A percentile compares a stretch with the other conserved stretches of the same genome.
Conservation (phyloP, 2,797 vertebrate genomes). For the Menidia menidia region DNA sequence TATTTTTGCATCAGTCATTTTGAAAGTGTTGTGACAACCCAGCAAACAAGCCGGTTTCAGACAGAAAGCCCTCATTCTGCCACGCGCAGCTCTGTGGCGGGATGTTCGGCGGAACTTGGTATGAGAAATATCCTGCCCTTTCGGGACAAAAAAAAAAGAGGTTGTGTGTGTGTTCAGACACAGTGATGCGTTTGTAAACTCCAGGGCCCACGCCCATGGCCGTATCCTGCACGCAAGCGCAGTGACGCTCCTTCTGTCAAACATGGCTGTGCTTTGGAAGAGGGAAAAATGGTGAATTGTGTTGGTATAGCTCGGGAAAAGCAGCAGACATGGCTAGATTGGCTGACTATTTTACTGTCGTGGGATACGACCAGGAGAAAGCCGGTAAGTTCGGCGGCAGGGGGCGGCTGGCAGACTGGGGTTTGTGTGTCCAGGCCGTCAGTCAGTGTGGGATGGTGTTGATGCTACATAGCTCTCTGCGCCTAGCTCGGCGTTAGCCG, state of each 20-base stretch:
- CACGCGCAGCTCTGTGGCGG: neutral
- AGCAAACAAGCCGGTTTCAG: neutral
- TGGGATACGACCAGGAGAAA: conserved; percentile 96
- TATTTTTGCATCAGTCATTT: too few species aligned
- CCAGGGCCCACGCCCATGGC: conserved; percentile 83
- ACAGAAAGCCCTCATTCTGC: neutral
- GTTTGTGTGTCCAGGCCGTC: conserved; percentile 74
- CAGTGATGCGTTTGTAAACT: conserved; percentile 69
- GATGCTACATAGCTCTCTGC: conserved; percentile 72
- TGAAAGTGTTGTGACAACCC: neutral
- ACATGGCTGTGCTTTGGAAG: conserved; percentile 94
- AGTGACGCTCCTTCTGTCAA: conserved; percentile 88
- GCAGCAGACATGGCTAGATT: conserved; percentile 92
- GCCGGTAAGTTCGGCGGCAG: conserved; percentile 84
- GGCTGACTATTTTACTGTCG: conserved; percentile 96
- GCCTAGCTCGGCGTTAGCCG: conserved; percentile 71
- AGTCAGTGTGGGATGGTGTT: conserved; percentile 68
- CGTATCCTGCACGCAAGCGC: conserved; percentile 87
- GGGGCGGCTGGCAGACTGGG: conserved; percentile 32
- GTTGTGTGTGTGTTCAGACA: conserved; percentile 25
- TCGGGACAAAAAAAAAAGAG: conserved; percentile 18
- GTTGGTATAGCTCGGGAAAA: conserved; percentile 80
- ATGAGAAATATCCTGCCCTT: neutral
- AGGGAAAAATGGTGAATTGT: conserved; percentile 94
- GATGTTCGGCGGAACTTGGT: neutral